Conservation (phyloP, 2,113 vertebrate genomes). For the Pachypanchax playfairii region DNA sequence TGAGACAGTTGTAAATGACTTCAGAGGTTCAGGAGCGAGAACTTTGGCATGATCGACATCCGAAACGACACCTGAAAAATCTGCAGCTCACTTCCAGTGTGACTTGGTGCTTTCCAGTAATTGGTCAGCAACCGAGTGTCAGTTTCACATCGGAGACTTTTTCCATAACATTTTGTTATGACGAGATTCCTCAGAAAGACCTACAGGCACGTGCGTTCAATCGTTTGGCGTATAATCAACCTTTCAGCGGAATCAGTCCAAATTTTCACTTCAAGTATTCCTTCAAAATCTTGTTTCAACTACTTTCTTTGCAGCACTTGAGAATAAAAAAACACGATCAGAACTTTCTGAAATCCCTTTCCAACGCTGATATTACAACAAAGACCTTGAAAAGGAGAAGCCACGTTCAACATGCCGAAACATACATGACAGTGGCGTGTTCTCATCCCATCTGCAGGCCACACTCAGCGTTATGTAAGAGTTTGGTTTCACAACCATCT, state of each 20-base stretch:
- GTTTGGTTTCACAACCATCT: neutral
- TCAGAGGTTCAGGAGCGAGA: slow-evolving; percentile 21
- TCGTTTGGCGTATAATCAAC: neutral
- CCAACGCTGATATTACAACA: neutral
- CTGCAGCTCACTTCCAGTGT: neutral
- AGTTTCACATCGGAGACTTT: neutral
- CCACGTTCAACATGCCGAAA: neutral
- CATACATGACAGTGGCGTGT: neutral
- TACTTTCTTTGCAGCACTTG: neutral
- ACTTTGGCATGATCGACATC: slow-evolving; percentile 50
- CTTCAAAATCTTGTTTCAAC: neutral
- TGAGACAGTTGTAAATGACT: slow-evolving; percentile 27
- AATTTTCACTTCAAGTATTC: neutral
- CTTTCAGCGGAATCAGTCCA: neutral
- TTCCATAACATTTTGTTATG: neutral
- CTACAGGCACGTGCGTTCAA: neutral
- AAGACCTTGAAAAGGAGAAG: neutral
- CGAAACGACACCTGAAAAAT: slow-evolving; percentile 22
- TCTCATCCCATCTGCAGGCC: neutral
- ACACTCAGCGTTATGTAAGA: no score
- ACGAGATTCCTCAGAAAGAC: neutral
- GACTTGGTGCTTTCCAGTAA: neutral
- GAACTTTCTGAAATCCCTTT: neutral
- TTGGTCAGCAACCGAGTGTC: neutral
- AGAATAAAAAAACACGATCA: neutral